Evolutionary conservation across 2,113 vertebrate genomes (phyloP), one percentile per base, ranked within the genome.

Genomic region (Atrichornis clamosus): DNA sequence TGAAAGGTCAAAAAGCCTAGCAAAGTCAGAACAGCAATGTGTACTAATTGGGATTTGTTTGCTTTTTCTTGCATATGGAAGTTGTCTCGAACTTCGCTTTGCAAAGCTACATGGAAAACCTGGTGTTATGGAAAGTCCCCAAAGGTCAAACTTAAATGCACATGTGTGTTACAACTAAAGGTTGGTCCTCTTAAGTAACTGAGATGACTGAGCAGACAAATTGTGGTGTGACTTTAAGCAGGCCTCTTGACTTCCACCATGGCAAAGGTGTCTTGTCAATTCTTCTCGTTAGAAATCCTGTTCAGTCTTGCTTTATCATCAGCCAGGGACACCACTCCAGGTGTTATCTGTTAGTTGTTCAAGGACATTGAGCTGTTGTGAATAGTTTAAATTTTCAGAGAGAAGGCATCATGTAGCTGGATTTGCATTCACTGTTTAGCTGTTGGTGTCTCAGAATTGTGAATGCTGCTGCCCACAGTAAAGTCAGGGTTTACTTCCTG

Each of bases 131-230:
- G 17, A 5, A 84, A 23, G 83, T 69, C 8, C 6, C 7, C 20
- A 27, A 35, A 94, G 26, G n/a, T 86, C 41, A 58, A 30, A 24
- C 8, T 41, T 80, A 55, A 78, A 55, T 74, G 19, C 13, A 37
- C 1, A 0, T 35, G 2, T 47, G 15, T 83, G 23, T 24, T 86
- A 8, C 0, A 1, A 21, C 91, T 84, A 35, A 58, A 58, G 28
- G 5, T 46, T 89, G 8, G 10, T 86, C 32, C 4, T 46, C n/a
- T 64, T 32, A 80, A 69, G n/a, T 46, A 70, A 30, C 10, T 35
- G 50, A 58, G 21, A 19, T 62, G 15, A 27, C 33, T 37, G 41
- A 65, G 46, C 41, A 46, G n/a, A 42, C 39, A 33, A 39, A 33
- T 72, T 42, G n/a, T 11, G 49, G 1, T 64, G 19, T 72, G 49